Base-by-base conservation (phyloP, 2,113 vertebrate species). In the Dromaius novaehollandiae region DNA sequence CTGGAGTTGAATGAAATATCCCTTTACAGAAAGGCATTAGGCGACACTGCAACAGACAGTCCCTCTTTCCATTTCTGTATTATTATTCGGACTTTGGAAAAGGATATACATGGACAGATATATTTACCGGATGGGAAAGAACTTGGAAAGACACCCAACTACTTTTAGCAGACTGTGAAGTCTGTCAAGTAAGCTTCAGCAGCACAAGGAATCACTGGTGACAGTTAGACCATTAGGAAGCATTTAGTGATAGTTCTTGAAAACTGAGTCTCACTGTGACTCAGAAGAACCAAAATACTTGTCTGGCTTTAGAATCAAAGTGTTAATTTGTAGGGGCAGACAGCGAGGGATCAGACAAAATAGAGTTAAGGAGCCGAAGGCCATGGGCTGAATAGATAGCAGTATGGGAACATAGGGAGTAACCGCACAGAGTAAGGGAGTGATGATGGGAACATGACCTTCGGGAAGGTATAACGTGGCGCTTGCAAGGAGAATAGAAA, bases 1-100 rank as follows among this genome's bases (percentile, higher is more conserved):
- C 26, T 73, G 50, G 18, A 15, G 21, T 60, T 56, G 60, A 93
- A 86, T 69, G 40, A 86, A 96, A 90, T 81, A 93, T 25, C 14
- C 8, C 24, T 81, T 86, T 92, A 38, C 24, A 75, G 64, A 81
- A 63, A 71, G 5, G 10, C 69, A 77, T 74, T 83, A 78, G 34
- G 17, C 66, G 34, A 76, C 17, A 32, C 34, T 88, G 22, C 3
- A 75, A 63, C 24, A 60, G 51, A 15, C 36, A 73, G 40, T 44
- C 11, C 28, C n/a, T 82, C 32, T 87, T 84, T 0, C 0, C 51
- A 80, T 92, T 94, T 93, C 66, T 70, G 0, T 53, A 51, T 51
- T 93, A 77, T 81, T 86, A 88, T 48, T 82, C 46, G 89, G 73
- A 55, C 48, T 83, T 88, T 86, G 40, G 40, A 82, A 92, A 90